Conservation (phyloP, 2,888 invertebrate genomes). For the Deroplatys truncata region DNA sequence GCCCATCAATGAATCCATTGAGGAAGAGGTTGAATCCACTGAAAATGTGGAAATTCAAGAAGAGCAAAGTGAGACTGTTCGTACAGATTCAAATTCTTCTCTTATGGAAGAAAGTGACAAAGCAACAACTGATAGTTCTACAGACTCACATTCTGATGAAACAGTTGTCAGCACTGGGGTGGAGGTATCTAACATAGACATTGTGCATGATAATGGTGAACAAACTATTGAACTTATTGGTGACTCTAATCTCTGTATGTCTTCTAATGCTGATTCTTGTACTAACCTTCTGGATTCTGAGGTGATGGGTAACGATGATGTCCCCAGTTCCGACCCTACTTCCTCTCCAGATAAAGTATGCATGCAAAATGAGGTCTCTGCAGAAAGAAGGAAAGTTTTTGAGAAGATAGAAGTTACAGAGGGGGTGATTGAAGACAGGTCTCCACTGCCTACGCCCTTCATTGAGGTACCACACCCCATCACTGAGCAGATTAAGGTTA, state of each 20-base stretch:
- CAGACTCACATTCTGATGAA: background rate
- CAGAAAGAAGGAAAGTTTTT: conserved; percentile 40
- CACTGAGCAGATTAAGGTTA: conserved; percentile 12
- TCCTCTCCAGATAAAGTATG: background rate
- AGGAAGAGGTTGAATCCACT: background rate
- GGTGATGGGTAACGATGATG: background rate
- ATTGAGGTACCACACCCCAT: conserved; percentile 38
- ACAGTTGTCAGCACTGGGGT: background rate
- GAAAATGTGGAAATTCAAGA: background rate
- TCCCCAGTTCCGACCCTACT: background rate
- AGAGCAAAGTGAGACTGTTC: background rate
- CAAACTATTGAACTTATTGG: background rate
- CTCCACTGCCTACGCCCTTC: conserved; percentile 39
- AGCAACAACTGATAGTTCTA: background rate
- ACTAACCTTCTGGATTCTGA: background rate
- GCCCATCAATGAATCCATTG: background rate
- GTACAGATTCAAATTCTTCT: background rate
- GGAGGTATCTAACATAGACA: background rate
- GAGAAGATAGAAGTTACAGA: conserved; percentile 41
- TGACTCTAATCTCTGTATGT: background rate
- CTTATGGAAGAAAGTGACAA: background rate
- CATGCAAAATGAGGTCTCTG: background rate
- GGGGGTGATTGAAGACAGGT: conserved; percentile 32
- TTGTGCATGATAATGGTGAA: background rate
- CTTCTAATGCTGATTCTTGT: background rate